A percentile compares a stretch with the other conserved stretches of the same genome.
phyloP scores from a whole-genome alignment of 92 coral and sea anemone species.

The Parazoanthus swiftii region DNA sequence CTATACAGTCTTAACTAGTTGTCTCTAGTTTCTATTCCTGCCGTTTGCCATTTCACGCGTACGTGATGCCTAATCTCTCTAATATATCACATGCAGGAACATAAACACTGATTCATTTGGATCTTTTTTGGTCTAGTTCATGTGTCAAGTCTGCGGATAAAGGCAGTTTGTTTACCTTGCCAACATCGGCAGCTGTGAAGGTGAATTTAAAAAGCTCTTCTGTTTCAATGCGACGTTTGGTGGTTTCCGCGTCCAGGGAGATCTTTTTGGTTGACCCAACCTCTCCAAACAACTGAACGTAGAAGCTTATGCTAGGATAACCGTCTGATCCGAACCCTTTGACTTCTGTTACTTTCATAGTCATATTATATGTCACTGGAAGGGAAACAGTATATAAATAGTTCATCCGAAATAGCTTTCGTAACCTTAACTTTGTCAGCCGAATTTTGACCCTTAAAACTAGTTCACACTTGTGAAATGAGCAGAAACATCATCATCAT shows the following conservation, averaged over 20 bases:
- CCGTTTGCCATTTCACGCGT: too few relatives aligned
- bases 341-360: slow-evolving; percentile 50
- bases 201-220: slow-evolving; percentile 50
- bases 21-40: too few relatives aligned
- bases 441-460: too few relatives aligned
- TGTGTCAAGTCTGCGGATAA: neutral
- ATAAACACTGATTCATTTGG: too few relatives aligned
- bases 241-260: slow-evolving; percentile 56
- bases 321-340: slow-evolving; percentile 55
- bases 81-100: too few relatives aligned
- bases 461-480: too few relatives aligned
- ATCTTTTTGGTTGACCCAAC: slow-evolving; percentile 60
- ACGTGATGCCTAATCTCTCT: too few relatives aligned
- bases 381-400: neutral
- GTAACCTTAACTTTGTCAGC: too few relatives aligned
- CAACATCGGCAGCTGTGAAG: slow-evolving; percentile 58
- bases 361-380: slow-evolving; percentile 55
- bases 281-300: slow-evolving; percentile 64
- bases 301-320: slow-evolving; percentile 52
- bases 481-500: too few relatives aligned
- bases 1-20: too few relatives aligned
- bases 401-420: too few relatives aligned
- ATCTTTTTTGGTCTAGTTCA: too few relatives aligned
- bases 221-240: slow-evolving; percentile 14
- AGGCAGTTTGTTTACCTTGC: slow-evolving; percentile 48